Conservation (phyloP, 2,888 invertebrate species). For the Megaustenia siamemsis region DNA sequence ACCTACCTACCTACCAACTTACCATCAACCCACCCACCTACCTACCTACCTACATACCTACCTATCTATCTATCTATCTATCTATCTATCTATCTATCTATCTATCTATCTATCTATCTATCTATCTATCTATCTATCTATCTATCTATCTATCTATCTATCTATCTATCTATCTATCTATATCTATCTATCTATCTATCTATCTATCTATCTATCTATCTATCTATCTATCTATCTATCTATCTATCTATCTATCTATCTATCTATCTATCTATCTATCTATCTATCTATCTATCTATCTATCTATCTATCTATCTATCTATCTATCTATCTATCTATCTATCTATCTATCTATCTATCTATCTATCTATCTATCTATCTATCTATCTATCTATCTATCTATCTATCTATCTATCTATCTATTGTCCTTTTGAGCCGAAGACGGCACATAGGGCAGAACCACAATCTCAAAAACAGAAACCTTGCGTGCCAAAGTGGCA, state of each 20-base stretch:
- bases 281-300: too few species aligned
- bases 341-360: neutral
- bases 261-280: too few species aligned
- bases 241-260: too few species aligned
- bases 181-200: slow-evolving; percentile 9
- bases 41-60: too few species aligned
- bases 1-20: too few species aligned
- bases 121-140: slow-evolving; percentile 9
- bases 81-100: slow-evolving; percentile 9
- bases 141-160: slow-evolving; percentile 9
- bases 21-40: too few species aligned
- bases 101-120: slow-evolving; percentile 9
- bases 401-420: neutral
- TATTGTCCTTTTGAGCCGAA: too few species aligned
- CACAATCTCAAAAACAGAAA: too few species aligned
- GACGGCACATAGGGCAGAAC: too few species aligned
- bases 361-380: neutral
- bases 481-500: too few species aligned
- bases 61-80: too few species aligned
- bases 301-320: neutral
- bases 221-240: too few species aligned
- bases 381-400: neutral
- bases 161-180: slow-evolving; percentile 9
- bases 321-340: neutral
- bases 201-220: neutral